These are phyloP conservation scores for Mythimna pallens DNA, from an alignment of 2,888 invertebrate genomes.

Conservation along the genomic window DNA sequence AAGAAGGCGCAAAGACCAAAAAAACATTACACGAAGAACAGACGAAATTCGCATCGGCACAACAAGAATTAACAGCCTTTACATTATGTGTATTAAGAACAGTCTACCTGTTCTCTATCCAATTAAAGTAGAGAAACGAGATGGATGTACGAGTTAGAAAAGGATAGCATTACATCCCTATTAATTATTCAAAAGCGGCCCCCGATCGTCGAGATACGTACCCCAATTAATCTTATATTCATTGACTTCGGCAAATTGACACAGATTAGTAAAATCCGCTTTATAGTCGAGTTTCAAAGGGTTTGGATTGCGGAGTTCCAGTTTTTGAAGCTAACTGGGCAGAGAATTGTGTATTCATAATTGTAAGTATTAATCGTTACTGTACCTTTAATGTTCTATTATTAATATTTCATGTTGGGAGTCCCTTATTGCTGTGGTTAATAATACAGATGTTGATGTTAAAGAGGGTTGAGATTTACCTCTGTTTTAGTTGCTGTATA, in stretches of 20 bases:
- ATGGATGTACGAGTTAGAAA: constrained; percentile 30
- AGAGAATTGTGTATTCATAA: constrained; percentile 40
- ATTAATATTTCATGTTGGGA: constrained; percentile 5
- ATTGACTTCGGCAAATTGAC: constrained; percentile 76
- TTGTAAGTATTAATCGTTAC: constrained; percentile 7
- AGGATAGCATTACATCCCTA: constrained; percentile 51
- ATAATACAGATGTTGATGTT: not conserved
- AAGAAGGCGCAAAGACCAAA: constrained; percentile 33
- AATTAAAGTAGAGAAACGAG: constrained; percentile 51
- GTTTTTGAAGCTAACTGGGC: constrained; percentile 24
- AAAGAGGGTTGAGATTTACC: not conserved
- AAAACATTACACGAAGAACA: constrained; percentile 28
- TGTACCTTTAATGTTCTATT: constrained; percentile 21
- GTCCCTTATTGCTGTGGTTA: not conserved
- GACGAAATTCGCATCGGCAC: constrained; percentile 38
- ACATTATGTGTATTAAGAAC: constrained; percentile 51
- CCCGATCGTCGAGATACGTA: constrained; percentile 71
- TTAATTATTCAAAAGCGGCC: constrained; percentile 75
- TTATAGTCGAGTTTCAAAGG: constrained; percentile 61
- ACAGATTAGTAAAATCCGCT: constrained; percentile 73
- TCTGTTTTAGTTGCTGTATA: not conserved
- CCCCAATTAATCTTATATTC: constrained; percentile 77
- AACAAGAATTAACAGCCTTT: constrained; percentile 54
- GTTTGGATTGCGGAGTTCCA: constrained; percentile 33
- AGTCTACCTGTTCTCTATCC: constrained; percentile 56